Evolutionary conservation across 2,797 vertebrate species (phyloP).

Genomic region (Sylvia borin): DNA sequence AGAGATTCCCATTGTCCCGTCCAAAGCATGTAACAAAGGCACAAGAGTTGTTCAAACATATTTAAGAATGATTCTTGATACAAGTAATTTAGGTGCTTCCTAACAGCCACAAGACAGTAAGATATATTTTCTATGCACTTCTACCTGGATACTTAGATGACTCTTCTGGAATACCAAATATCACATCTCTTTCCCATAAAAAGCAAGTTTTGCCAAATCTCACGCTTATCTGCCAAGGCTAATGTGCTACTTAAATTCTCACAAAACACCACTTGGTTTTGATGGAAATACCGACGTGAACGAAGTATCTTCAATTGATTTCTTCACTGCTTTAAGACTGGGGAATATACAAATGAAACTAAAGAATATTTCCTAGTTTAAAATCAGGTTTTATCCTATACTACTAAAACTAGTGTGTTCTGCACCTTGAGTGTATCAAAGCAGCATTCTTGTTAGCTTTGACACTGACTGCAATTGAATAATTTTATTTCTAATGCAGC

Average conservation of each 20-base stretch:
- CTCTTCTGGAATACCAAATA: not conserved
- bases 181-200: not conserved
- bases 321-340: not conserved
- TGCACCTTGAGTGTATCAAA: not conserved
- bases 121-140: not conserved
- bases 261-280: not conserved
- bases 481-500: not conserved
- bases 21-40: slow-evolving; percentile 42
- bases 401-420: not conserved
- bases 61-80: not conserved
- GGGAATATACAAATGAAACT: not conserved
- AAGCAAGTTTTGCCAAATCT: not conserved
- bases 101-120: not conserved
- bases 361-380: not conserved
- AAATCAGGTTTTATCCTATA: not conserved
- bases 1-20: slow-evolving; percentile 25
- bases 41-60: slow-evolving; percentile 42
- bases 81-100: not conserved
- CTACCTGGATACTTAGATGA: not conserved
- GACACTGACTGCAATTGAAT: not conserved
- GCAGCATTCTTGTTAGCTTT: not conserved
- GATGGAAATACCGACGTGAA: not conserved
- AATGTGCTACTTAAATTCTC: not conserved
- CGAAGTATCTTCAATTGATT: not conserved
- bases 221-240: not conserved